Percentiles rank a stretch among this genome's conserved stretches.
These are phyloP conservation scores for Picus viridis DNA, from an alignment of 2,797 vertebrate genomes.

Conservation along the genomic window DNA sequence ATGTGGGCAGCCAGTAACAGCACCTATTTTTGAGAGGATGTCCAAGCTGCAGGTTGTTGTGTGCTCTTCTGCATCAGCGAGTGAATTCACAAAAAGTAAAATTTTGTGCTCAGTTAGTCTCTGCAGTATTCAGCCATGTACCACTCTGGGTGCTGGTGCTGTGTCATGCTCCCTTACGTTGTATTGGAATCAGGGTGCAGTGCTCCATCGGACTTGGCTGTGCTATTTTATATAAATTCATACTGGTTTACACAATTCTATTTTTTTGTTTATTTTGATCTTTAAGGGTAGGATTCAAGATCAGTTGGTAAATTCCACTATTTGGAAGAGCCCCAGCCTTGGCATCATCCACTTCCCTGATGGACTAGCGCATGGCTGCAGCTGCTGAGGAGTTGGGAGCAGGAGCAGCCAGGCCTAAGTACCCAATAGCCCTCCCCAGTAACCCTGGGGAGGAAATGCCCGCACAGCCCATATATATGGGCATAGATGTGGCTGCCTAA, in stretches of 20 bases:
- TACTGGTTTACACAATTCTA: rapidly evolving
- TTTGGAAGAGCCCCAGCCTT: not conserved
- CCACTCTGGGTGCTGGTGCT: rapidly evolving
- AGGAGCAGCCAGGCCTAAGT: rapidly evolving
- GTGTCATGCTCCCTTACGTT: rapidly evolving
- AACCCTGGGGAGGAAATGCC: not conserved
- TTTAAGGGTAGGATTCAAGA: not conserved
- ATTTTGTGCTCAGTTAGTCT: not conserved
- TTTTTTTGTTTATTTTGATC: too few relatives aligned
- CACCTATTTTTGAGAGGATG: not conserved
- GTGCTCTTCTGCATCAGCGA: not conserved
- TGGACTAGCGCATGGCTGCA: rapidly evolving
- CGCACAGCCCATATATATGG: rapidly evolving
- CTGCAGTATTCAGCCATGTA: rapidly evolving
- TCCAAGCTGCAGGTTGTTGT: not conserved
- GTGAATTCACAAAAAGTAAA: not conserved
- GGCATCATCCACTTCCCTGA: rapidly evolving
- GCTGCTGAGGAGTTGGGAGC: not conserved
- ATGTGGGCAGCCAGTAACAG: not conserved
- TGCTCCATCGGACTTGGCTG: rapidly evolving
- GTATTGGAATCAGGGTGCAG: rapidly evolving
- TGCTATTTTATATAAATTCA: not conserved
- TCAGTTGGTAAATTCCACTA: rapidly evolving
- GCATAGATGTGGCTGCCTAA: not conserved
- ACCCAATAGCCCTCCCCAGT: not conserved